Percentiles rank a stretch among this genome's conserved stretches.
Conservation (phyloP, 35 echinoderm and acorn worm species). For the Apostichopus parvimensis region DNA sequence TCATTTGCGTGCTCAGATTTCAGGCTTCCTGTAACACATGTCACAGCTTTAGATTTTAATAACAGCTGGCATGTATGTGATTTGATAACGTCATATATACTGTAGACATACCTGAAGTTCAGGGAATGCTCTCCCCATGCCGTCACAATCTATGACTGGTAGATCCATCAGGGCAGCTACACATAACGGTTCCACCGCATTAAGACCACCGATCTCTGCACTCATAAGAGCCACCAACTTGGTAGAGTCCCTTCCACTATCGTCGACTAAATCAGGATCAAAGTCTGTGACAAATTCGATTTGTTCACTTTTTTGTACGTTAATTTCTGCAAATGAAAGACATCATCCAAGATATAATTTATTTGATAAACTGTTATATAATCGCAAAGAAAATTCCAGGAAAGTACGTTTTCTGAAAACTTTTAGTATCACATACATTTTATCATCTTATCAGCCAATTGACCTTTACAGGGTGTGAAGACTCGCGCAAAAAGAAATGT, state of each 20-base stretch:
- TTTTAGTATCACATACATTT: no score
- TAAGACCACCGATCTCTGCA: slow-evolving; percentile 88
- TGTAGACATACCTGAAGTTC: slow-evolving; percentile 77
- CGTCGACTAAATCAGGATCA: background rate
- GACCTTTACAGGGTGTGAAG: no score
- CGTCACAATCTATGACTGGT: slow-evolving; percentile 87
- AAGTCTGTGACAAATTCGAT: slow-evolving; percentile 58
- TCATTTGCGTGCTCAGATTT: no score
- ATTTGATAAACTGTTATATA: no score
- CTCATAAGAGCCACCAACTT: slow-evolving; percentile 72
- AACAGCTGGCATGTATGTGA: background rate
- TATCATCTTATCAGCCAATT: no score
- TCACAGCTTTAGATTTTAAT: no score
- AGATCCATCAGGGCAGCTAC: slow-evolving; percentile 59
- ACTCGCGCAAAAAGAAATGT: no score
- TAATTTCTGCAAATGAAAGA: background rate
- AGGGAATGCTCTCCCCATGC: slow-evolving; percentile 94
- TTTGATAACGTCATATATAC: background rate
- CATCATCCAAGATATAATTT: no score
- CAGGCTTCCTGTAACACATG: no score
- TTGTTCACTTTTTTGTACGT: slow-evolving; percentile 24
- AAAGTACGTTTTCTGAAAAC: no score
- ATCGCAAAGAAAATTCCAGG: no score
- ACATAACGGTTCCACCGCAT: slow-evolving; percentile 78
- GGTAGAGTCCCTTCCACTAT: no score